phyloP scores from a whole-genome alignment of 2,888 invertebrate genomes.

The Leptinotarsa haldemani region DNA sequence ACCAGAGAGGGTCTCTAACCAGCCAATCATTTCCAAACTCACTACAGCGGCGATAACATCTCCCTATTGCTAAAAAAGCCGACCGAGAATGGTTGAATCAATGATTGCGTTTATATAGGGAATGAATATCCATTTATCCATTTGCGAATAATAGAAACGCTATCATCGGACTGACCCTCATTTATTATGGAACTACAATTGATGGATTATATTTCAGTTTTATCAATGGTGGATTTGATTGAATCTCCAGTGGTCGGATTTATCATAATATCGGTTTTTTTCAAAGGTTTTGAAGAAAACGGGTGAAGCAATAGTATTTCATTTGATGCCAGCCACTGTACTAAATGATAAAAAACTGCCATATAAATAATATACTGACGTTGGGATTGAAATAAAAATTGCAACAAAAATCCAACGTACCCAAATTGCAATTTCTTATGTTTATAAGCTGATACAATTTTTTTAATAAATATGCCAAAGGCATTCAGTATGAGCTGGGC shows the following conservation, averaged over 20 bases:
- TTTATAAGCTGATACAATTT: too few species aligned
- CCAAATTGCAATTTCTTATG: too few species aligned
- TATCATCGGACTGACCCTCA: slow-evolving; percentile 54
- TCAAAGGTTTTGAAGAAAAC: neutral
- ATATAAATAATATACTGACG: too few species aligned
- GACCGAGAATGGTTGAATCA: slow-evolving; percentile 47
- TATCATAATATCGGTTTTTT: slow-evolving; percentile 32
- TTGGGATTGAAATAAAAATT: too few species aligned
- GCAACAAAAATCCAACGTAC: too few species aligned
- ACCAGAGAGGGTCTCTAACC: slow-evolving; percentile 54
- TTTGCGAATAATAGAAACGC: slow-evolving; percentile 55
- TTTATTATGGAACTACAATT: slow-evolving; percentile 53
- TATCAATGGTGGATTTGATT: slow-evolving; percentile 35
- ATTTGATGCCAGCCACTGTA: too few species aligned
- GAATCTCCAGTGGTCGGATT: slow-evolving; percentile 32
- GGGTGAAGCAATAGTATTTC: too few species aligned
- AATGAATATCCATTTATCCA: slow-evolving; percentile 61
- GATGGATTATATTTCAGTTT: slow-evolving; percentile 39
- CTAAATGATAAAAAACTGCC: too few species aligned
- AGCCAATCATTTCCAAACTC: slow-evolving; percentile 58
- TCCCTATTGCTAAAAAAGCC: slow-evolving; percentile 57
- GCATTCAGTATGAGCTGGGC: too few species aligned
- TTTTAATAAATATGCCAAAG: too few species aligned
- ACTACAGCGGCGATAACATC: slow-evolving; percentile 53
- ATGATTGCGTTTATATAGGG: slow-evolving; percentile 55